A percentile compares a stretch with the other conserved stretches of the same genome.
These are phyloP conservation scores for Blomia tropicalis DNA, from an alignment of 2,888 invertebrate genomes.

Conservation along the genomic window DNA sequence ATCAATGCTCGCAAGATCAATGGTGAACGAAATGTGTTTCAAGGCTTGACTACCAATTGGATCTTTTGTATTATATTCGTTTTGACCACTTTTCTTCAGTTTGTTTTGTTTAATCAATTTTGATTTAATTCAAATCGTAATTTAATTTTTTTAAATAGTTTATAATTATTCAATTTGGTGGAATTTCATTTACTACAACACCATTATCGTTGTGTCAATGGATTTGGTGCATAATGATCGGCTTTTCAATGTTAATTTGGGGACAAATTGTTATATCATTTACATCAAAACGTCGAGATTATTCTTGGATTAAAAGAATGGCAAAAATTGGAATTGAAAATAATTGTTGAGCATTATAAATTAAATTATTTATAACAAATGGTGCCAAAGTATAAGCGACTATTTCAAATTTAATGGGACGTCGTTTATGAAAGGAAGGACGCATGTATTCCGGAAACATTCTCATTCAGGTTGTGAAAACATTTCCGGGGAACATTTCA, in stretches of 20 bases:
- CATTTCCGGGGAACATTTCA: no score
- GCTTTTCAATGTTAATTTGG: conserved; percentile 87
- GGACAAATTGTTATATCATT: conserved; percentile 80
- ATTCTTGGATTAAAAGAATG: conserved; percentile 7
- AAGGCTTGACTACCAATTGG: conserved; percentile 89
- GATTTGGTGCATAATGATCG: conserved; percentile 96
- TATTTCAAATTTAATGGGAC: no score
- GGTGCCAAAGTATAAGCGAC: no score
- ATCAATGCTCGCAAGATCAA: conserved; percentile 99
- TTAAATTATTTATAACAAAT: no score
- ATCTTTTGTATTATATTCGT: conserved; percentile 98
- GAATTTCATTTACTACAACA: conserved; percentile 88
- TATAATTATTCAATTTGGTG: conserved; percentile 85
- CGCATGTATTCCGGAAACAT: no score
- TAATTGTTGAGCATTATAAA: no score
- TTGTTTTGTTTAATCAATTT: conserved; percentile 58
- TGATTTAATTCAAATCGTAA: background rate
- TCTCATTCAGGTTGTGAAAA: no score
- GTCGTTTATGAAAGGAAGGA: no score
- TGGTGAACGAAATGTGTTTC: conserved; percentile 93
- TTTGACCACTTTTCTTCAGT: conserved; percentile 78
- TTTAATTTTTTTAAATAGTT: conserved; percentile 66
- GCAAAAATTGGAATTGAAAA: no score
- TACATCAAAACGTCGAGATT: background rate
- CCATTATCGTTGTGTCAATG: conserved; percentile 83